A percentile compares a stretch with the other conserved stretches of the same genome.
These are phyloP conservation scores for Sarcoramphus papa DNA, from an alignment of 2,797 vertebrate genomes.

Conservation along the genomic window DNA sequence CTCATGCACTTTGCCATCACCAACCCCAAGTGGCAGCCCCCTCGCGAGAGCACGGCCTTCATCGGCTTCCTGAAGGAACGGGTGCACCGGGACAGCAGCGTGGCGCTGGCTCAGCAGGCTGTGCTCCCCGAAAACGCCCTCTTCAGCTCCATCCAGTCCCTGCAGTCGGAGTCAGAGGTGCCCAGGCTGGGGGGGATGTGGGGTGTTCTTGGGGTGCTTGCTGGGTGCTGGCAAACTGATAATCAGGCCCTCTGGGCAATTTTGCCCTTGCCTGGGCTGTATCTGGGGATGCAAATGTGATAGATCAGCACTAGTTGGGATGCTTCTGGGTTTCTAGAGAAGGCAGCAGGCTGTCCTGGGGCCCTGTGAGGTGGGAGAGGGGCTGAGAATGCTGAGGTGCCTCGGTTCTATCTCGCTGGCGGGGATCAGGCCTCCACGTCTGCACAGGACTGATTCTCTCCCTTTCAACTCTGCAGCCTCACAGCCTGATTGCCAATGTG, in stretches of 20 bases:
- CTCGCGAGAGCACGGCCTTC: slow-evolving; percentile 92
- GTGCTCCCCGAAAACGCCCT: slow-evolving; percentile 80
- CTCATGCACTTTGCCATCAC: slow-evolving; percentile 99
- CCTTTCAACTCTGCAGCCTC: slow-evolving; percentile 77
- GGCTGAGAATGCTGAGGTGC: not conserved
- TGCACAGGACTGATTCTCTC: not conserved
- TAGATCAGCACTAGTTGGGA: not conserved
- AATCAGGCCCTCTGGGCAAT: not conserved
- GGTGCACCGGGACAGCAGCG: slow-evolving; percentile 88
- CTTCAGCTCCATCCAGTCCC: slow-evolving; percentile 83
- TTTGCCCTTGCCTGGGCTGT: not conserved
- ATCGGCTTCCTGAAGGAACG: slow-evolving; percentile 94
- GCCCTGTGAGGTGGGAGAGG: not conserved
- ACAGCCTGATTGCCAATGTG: slow-evolving; percentile 92
- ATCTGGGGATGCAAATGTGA: not conserved
- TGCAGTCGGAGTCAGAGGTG: slow-evolving; percentile 91
- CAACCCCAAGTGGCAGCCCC: slow-evolving; percentile 96
- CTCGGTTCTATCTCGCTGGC: not conserved
- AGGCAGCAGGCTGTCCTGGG: not conserved
- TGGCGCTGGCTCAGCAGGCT: slow-evolving; percentile 75
- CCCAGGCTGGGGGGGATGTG: not conserved
- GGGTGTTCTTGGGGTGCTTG: not conserved
- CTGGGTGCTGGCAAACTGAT: not conserved
- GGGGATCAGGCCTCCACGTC: not conserved
- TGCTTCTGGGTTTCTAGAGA: not conserved